Evolutionary conservation across 2,797 vertebrate genomes (phyloP), one percentile per base, ranked within the genome.

Genomic region (Austrolebias charrua): DNA sequence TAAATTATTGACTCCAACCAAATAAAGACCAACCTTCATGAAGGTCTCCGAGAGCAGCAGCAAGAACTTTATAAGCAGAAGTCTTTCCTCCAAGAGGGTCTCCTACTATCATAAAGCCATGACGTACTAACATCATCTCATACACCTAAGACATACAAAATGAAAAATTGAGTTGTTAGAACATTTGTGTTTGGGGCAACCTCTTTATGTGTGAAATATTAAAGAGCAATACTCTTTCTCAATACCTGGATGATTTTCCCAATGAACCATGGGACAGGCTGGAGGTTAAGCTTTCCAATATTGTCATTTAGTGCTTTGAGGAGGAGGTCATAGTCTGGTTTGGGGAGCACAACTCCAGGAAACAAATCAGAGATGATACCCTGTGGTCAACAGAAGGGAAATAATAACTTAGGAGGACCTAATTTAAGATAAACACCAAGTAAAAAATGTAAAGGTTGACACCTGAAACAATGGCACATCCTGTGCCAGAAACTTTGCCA

Each of bases 351-450:
- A 45, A 98, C 93, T 45, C 95, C 94, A 65, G 95, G 96, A 84
- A 98, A 98, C 46, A 98, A 88, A 82, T 98, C 97, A 43, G 95
- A 96, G 88, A 98, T 96, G 78, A 98, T 98, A 63, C 95, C 95
- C 95, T 98, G 85, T 59, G 44, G 71, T 81, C 33, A 63, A 47
- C 13, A 18, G 38, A 51, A 81, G 19, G 45, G 31, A 9, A 29
- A 35, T 38, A 18, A 31, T 29, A 40, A 46, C 19, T n/a, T 1
- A 38, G 10, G 35, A 48, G 5, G 59, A 49, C 24, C 3, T 64
- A 58, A 67, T n/a, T 45, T 31, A 33, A 5, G 18, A 1, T 55
- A 15, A 2, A 31, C 5, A 16, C 6, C 16, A 45, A 31, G 1
- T 52, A 4, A 9, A 60, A 4, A n/a, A 16, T 38, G 12, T 4